Percentiles rank a stretch among this genome's conserved stretches.
Evolutionary conservation across 2,797 vertebrate genomes (phyloP).

Genomic region (Mycteria americana): DNA sequence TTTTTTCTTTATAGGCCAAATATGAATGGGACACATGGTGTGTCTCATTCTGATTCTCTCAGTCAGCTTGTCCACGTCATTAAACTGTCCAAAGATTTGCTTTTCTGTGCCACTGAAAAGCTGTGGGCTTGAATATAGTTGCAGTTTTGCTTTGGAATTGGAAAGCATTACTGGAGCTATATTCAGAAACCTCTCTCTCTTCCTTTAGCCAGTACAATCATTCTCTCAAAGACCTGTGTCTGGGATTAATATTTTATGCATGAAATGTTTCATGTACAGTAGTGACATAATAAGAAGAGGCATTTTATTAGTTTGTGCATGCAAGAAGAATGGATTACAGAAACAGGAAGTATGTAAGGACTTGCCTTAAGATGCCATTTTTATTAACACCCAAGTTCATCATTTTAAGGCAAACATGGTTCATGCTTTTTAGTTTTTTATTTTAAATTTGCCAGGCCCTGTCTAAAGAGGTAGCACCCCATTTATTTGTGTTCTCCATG

Average conservation of each 20-base stretch:
- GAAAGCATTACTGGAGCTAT: background rate
- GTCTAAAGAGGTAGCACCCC: background rate
- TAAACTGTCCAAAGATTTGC: background rate
- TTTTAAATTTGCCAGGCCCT: constrained; percentile 23
- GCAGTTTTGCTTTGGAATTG: background rate
- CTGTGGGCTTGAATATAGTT: background rate
- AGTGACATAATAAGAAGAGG: constrained; percentile 73
- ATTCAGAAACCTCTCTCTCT: background rate
- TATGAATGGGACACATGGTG: background rate
- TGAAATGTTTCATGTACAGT: constrained; percentile 65
- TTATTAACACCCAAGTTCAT: constrained; percentile 51
- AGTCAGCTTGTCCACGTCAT: background rate
- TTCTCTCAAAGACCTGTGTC: constrained; percentile 29
- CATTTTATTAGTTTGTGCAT: constrained; percentile 53
- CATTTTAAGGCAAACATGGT: constrained; percentile 4
- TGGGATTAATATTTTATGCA: constrained; percentile 68
- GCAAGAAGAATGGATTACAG: constrained; percentile 17
- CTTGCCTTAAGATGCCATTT: constrained; percentile 52
- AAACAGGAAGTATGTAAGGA: constrained; percentile 23
- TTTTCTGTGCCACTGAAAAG: background rate
- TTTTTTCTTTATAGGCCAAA: background rate
- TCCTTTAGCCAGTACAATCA: constrained; percentile 21
- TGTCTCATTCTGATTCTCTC: background rate
- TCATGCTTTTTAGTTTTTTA: constrained; percentile 41
- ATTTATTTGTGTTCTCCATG: constrained; percentile 30